Evolutionary conservation across 2,888 invertebrate genomes (phyloP), one percentile per base, ranked within the genome.

Genomic region (Rotaria sp.): DNA sequence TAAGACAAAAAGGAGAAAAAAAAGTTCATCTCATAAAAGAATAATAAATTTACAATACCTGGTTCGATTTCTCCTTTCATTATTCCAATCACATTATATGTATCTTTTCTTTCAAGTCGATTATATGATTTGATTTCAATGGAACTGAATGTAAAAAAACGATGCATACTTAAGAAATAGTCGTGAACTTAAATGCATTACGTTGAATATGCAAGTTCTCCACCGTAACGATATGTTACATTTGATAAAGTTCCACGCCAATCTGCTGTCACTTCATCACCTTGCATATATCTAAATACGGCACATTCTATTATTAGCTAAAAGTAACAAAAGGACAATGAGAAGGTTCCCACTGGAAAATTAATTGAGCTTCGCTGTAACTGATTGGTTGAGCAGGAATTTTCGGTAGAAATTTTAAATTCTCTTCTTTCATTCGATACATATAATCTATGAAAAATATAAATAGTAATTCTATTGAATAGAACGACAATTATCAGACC

Each of bases 1-100:
- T 45, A 45, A 45, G 7, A 45, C 11, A 50, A 15, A 88, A 74
- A 88, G 89, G 86, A 55, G 86, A 84, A 2, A 85, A 38, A 38
- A 13, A 26, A 38, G 0, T 48, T 15, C 38, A 7, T 4, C 21
- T 35, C 18, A 18, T 15, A 8, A 35, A 4, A 2, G 45, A 45
- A 11, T 45, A 45, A 35, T 15, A 4, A 21, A 5, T 26, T 18
- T 0, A 2, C 57, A 57, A 38, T 87, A 90, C 90, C 90, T 89
- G 89, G 88, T 88, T 90, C 90, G 87, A 89, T 89, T 86, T 89
- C 89, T 5, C 91, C 91, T 87, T 89, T 88, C 38, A 91, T 89
- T n/a, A 89, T 88, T 21, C 90, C 91, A 13, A 91, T 88, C 15
- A 90, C 89, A 87, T 91, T 91, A 59, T 89, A 88, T 35, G 90